Evolutionary conservation across 2,113 vertebrate genomes (phyloP).

Genomic region (Typhlomys cinereus): DNA sequence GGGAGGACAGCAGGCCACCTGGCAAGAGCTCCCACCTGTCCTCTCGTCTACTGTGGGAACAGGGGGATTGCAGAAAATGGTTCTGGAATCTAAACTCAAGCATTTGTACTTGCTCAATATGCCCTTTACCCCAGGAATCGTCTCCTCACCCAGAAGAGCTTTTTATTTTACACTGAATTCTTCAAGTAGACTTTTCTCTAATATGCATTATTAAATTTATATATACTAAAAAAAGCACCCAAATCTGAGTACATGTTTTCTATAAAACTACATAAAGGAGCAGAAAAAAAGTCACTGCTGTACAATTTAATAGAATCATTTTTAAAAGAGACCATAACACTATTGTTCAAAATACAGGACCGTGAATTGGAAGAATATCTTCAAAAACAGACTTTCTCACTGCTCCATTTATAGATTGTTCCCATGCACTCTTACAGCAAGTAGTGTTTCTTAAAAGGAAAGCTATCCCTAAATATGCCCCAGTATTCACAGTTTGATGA

Average conservation of each 20-base stretch:
- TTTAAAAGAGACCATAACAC: neutral
- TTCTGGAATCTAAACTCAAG: neutral
- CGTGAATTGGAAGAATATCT: neutral
- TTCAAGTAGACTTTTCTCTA: neutral
- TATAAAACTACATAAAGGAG: neutral
- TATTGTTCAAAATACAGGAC: neutral
- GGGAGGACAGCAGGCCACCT: neutral
- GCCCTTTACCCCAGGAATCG: neutral
- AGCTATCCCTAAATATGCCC: constrained; percentile 61
- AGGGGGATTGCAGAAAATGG: neutral
- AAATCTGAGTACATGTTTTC: neutral
- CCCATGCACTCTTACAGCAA: constrained; percentile 38
- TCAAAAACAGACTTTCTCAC: neutral
- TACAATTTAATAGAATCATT: neutral
- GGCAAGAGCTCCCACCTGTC: neutral
- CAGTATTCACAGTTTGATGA: constrained; percentile 52
- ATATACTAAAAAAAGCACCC: neutral
- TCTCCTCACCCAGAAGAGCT: neutral
- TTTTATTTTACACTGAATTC: neutral
- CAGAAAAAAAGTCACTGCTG: neutral
- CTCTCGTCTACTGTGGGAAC: neutral
- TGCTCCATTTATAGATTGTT: neutral
- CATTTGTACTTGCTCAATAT: neutral
- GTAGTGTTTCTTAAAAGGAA: constrained; percentile 43
- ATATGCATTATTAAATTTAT: neutral